A percentile compares a stretch with the other conserved stretches of the same genome.
These are phyloP conservation scores for Plebejus argus DNA, from an alignment of 2,888 invertebrate species.

Conservation along the genomic window DNA sequence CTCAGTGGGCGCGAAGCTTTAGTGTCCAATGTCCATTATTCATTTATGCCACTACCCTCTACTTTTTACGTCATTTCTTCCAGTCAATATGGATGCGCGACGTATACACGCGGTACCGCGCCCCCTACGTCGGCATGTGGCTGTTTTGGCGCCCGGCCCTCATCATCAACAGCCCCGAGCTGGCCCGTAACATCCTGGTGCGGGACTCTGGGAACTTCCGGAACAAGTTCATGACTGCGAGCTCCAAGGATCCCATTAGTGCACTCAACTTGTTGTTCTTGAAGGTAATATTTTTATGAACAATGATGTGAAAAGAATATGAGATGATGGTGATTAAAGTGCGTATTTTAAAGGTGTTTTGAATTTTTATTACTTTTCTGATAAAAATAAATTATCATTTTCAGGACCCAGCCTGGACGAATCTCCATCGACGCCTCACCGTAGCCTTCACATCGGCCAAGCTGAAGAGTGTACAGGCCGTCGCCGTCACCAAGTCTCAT, in stretches of 20 bases:
- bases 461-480: conserved; percentile 45
- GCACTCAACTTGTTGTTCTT: conserved; percentile 54
- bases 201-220: conserved; percentile 58
- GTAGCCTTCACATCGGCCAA: conserved; percentile 53
- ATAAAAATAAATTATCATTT: neutral
- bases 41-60: too few species aligned
- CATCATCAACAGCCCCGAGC: conserved; percentile 56
- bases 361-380: too few species aligned
- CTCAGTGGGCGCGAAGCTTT: too few species aligned
- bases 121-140: conserved; percentile 64
- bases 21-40: too few species aligned
- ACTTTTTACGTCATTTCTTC: conserved; percentile 28
- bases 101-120: conserved; percentile 49
- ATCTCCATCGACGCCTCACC: conserved; percentile 49
- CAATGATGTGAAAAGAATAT: too few species aligned
- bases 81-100: conserved; percentile 56
- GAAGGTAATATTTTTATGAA: conserved; percentile 47
- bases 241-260: conserved; percentile 57
- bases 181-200: conserved; percentile 55
- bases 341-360: too few species aligned
- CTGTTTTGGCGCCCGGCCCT: conserved; percentile 62
- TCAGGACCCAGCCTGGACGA: conserved; percentile 56
- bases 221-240: conserved; percentile 53
- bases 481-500: conserved; percentile 45
- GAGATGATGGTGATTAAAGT: too few species aligned